Conservation (phyloP, 1,140 invertebrate genomes). For the Schlechtendalia chinensis region DNA sequence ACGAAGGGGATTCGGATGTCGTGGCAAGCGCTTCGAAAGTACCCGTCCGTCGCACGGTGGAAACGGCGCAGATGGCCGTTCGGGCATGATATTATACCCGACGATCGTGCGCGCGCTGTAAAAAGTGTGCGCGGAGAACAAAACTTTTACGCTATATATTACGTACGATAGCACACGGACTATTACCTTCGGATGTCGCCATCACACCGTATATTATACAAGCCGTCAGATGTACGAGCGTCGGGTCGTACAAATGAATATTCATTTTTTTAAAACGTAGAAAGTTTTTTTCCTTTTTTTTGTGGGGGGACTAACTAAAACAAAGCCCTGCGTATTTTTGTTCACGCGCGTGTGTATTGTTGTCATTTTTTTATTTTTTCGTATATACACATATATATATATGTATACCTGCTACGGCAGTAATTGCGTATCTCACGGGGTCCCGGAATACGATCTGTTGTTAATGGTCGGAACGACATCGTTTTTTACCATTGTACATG, state of each 20-base stretch:
- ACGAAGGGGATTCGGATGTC: neutral
- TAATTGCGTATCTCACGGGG: conserved; percentile 10
- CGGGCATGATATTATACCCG: no score
- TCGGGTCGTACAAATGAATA: neutral
- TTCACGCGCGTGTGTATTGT: neutral
- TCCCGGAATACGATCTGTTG: conserved; percentile 11
- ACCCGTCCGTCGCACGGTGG: no score
- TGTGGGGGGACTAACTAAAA: neutral
- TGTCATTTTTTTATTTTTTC: neutral
- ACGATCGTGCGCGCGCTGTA: neutral
- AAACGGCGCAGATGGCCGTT: no score
- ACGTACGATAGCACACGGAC: no score
- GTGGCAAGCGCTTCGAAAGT: neutral
- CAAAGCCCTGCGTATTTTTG: neutral
- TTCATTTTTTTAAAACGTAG: conserved; percentile 6
- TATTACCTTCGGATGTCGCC: no score
- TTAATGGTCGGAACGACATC: conserved; percentile 10
- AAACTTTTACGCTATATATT: neutral
- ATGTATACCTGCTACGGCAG: neutral
- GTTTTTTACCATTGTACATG: neutral
- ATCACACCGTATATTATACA: no score
- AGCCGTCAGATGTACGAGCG: no score
- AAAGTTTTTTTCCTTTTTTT: neutral
- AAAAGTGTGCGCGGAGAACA: neutral
- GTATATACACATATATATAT: neutral